Evolutionary conservation across 1,140 invertebrate genomes (phyloP).

Genomic region (Orchesella cincta): DNA sequence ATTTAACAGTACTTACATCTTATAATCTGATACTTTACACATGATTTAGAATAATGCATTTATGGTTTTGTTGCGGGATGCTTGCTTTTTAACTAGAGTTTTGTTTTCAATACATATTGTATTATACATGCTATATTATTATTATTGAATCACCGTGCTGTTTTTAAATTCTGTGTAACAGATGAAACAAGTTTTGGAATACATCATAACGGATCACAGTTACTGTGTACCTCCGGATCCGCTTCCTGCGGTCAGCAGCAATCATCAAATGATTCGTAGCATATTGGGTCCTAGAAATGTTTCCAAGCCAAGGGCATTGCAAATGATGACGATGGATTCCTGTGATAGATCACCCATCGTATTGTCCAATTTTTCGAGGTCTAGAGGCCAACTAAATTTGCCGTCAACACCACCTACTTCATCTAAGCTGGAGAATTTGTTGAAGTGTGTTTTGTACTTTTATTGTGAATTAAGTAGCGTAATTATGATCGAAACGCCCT

Average conservation of each 20-base stretch:
- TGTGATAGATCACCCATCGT: background rate
- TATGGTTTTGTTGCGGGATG: no score
- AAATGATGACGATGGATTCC: background rate
- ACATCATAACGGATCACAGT: constrained; percentile 15
- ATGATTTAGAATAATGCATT: no score
- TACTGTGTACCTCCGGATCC: constrained; percentile 18
- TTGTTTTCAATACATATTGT: background rate
- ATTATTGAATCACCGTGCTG: no score
- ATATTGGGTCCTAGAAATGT: constrained; percentile 22
- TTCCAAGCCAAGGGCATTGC: background rate
- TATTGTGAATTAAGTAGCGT: background rate
- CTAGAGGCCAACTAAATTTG: background rate
- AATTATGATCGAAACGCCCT: background rate
- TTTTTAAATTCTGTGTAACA: background rate
- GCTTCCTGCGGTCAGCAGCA: background rate
- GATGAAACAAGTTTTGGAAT: constrained; percentile 23
- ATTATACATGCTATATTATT: background rate
- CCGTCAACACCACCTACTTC: background rate
- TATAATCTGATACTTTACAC: no score
- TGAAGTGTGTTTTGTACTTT: constrained; percentile 19
- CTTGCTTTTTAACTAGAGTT: no score
- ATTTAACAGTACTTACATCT: constrained; percentile 14
- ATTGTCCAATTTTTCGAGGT: background rate
- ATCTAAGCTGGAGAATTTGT: constrained; percentile 31
- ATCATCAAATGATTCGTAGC: constrained; percentile 11